Percentiles rank a stretch among this genome's conserved stretches.
These are phyloP conservation scores for Alauda arvensis DNA, from an alignment of 2,797 vertebrate species.

Conservation along the genomic window DNA sequence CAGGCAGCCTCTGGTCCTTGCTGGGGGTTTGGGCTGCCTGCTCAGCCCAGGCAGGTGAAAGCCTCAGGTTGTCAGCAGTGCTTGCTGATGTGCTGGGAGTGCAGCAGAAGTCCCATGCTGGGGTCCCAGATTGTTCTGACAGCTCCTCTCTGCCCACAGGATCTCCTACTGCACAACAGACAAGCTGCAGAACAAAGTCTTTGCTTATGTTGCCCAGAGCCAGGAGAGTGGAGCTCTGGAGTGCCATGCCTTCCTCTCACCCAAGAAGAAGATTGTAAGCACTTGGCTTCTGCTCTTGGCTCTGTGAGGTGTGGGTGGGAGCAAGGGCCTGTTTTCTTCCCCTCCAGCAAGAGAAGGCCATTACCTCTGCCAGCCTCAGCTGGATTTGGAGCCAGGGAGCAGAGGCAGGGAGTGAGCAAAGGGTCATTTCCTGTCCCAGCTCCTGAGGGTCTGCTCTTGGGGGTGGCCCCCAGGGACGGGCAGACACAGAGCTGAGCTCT, in stretches of 20 bases:
- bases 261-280: slow-evolving; percentile 92
- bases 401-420: background rate
- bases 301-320: background rate
- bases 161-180: slow-evolving; percentile 94
- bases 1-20: background rate
- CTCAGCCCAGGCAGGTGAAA: background rate
- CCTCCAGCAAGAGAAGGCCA: background rate
- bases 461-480: no score
- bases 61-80: background rate
- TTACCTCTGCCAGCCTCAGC: background rate
- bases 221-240: slow-evolving; percentile 85
- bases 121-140: background rate
- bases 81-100: background rate
- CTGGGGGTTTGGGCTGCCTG: background rate
- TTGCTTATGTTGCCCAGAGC: slow-evolving; percentile 90
- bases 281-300: background rate
- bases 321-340: background rate
- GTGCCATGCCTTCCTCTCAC: slow-evolving; percentile 90
- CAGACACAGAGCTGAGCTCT: background rate
- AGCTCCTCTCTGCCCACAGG: slow-evolving; percentile 63
- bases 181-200: slow-evolving; percentile 93
- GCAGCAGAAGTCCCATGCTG: background rate
- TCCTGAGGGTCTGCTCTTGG: background rate
- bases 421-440: background rate
- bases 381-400: background rate